Base-by-base conservation (phyloP, 2,888 invertebrate genomes). In the Acronicta aceris region DNA sequence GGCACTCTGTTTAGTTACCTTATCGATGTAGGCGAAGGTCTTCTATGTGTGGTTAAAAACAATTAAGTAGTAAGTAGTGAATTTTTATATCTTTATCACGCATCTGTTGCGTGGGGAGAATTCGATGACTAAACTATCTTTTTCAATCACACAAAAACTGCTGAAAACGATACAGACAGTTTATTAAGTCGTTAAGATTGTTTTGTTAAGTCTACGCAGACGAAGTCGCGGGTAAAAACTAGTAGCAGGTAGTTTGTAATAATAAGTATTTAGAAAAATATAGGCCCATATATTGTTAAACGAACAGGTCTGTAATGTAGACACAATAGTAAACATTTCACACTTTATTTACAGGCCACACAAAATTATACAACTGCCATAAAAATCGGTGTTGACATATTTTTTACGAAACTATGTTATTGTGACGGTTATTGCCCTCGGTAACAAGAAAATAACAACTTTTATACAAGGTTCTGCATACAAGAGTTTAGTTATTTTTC, bases 11-110 rank as follows among this genome's bases (percentile, higher is more conserved):
- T 58, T 71, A 64, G 16, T 62, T 54, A 21, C 52, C 42, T 75
- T 84, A 82, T 84, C 82, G 62, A 67, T 74, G 65, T 83, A 58
- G 84, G 85, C 82, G 74, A 85, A 85, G 84, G 82, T 64, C 71
- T 47, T 61, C 52, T 63, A 59, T 59, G 21, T 62, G 53, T 65
- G 58, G 53, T 72, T 71, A 60, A 66, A 65, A 63, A 62, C 13
- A 64, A 71, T 65, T 54, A 65, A 51, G 52, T 33, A 54, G 36
- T 27, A 15, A 54, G 36, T 27, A 15, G 27, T 47, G 36, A 16
- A 58, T 40, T 50, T 65, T 42, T 59, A 52, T 56, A 52, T 59
- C 45, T 59, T 17, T 53, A 69, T 57, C 73, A 75, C 65, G 73
- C 12, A 9, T 43, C 13, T 0, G 4, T 7, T 49, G 51, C 67